Percentiles rank a stretch among this genome's conserved stretches.
Evolutionary conservation across 2,113 vertebrate species (phyloP).

Genomic region (Tupaia tana): DNA sequence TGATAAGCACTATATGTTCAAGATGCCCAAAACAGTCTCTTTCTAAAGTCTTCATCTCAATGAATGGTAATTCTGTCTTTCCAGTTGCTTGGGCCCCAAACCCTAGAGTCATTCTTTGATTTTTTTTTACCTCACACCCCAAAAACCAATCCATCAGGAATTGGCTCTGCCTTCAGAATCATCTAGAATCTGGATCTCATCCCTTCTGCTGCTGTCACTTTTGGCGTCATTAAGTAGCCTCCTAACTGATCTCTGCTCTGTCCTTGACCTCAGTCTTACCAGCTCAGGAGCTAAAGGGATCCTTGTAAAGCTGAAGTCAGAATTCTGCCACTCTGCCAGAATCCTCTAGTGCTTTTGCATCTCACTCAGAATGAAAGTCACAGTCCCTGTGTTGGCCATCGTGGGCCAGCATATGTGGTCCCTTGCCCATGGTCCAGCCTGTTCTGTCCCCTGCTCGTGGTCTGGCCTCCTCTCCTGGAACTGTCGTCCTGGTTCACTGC

Average conservation of each 20-base stretch:
- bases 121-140: background rate
- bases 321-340: background rate
- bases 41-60: background rate
- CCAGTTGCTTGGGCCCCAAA: background rate
- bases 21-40: background rate
- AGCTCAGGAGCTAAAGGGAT: background rate
- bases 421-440: background rate
- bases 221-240: background rate
- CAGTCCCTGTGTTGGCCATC: background rate
- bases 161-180: background rate
- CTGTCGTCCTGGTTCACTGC: background rate
- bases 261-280: background rate
- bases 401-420: background rate
- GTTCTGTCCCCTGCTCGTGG: background rate
- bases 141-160: fast-evolving
- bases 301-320: background rate
- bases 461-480: background rate
- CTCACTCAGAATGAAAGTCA: background rate
- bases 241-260: background rate
- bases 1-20: background rate
- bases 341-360: background rate
- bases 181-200: background rate
- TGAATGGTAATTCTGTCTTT: background rate
- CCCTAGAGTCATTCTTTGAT: background rate
- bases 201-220: background rate